A percentile compares a stretch with the other conserved stretches of the same genome.
Evolutionary conservation across 2,113 vertebrate genomes (phyloP).

Genomic region (Sclerurus mexicanus): DNA sequence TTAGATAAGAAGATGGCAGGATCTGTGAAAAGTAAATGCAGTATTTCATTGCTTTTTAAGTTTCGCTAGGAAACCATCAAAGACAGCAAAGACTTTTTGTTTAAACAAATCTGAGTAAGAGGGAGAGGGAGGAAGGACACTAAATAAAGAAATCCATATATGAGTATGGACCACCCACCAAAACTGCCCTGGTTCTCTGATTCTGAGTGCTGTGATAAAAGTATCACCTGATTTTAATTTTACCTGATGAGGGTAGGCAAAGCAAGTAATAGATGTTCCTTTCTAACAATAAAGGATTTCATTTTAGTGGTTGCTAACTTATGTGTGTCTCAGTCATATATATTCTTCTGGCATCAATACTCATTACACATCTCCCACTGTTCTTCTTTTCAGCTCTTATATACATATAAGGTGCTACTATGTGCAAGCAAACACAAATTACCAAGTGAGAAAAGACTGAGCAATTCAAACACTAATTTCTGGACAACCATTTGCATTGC

Average conservation of each 20-base stretch:
- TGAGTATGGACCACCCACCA: slow-evolving; percentile 33
- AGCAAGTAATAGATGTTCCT: background rate
- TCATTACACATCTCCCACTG: background rate
- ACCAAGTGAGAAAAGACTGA: background rate
- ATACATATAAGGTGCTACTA: background rate
- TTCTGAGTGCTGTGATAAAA: background rate
- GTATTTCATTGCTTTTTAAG: background rate
- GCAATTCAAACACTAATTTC: background rate
- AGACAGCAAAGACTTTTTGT: background rate
- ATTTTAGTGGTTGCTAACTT: background rate
- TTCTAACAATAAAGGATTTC: background rate
- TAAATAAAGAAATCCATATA: slow-evolving; percentile 16
- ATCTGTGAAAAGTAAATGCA: slow-evolving; percentile 13
- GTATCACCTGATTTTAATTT: background rate
- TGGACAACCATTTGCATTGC: background rate
- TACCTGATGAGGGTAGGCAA: background rate
- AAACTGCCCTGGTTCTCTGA: background rate
- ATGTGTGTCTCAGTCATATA: background rate
- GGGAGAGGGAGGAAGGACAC: background rate
- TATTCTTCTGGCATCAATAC: background rate
- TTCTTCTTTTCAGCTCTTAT: background rate
- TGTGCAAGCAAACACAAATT: background rate
- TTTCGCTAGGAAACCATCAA: background rate
- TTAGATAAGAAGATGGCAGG: background rate
- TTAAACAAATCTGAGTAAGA: slow-evolving; percentile 8